Evolutionary conservation across 2,797 vertebrate species (phyloP).

Genomic region (Dryobates pubescens): DNA sequence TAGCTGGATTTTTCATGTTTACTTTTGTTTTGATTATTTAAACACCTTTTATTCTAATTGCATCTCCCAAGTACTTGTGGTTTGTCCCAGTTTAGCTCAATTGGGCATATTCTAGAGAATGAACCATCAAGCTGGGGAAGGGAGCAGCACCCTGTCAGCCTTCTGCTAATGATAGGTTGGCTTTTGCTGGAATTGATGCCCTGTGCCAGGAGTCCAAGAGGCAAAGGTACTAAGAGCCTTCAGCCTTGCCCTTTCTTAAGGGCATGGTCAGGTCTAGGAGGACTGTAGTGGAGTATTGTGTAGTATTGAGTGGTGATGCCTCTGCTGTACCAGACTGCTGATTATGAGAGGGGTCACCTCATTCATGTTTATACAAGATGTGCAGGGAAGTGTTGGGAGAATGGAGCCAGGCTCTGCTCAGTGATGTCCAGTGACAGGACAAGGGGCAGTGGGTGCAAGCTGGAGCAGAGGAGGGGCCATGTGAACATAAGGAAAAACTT

Average conservation of each 20-base stretch:
- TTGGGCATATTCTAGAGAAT: background rate
- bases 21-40: background rate
- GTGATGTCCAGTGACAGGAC: no score
- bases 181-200: background rate
- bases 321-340: background rate
- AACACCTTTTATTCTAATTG: background rate
- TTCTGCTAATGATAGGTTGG: background rate
- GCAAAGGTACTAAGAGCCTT: background rate
- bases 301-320: background rate
- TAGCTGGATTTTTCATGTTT: background rate
- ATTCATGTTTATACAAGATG: no score
- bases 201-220: background rate
- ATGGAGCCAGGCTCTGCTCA: no score
- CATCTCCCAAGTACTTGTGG: background rate
- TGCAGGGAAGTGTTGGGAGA: no score
- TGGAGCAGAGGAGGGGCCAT: no score
- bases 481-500: no score
- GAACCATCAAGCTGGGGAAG: conserved; percentile 19
- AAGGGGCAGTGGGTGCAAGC: no score
- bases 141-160: background rate
- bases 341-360: background rate
- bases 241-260: background rate
- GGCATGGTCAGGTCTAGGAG: background rate
- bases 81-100: background rate
- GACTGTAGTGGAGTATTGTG: background rate